Evolutionary conservation across 2,888 invertebrate genomes (phyloP), one percentile per base, ranked within the genome.

Genomic region (Bugula neritina): DNA sequence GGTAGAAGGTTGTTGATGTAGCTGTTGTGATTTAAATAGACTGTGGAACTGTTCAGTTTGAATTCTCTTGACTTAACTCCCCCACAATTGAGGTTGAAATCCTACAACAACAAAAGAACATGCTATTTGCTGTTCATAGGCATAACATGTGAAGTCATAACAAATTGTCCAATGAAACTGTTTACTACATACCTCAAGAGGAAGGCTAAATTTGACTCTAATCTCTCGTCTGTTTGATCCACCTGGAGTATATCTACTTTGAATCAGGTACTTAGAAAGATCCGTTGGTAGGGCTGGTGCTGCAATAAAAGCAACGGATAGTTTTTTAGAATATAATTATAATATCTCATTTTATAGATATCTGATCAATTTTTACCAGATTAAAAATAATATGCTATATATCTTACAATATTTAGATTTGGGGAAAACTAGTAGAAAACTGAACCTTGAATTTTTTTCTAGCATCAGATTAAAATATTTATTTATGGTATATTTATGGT

Each of bases 221-320:
- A 17, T 17, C 23, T 23, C 23, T 5, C 55, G 10, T 23, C 21
- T 23, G 5, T 55, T 5, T 23, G 55, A 17, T 55, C 25, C 25
- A 55, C 23, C 55, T 55, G 55, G 55, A 17, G 3, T 55, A 25
- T 55, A 55, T 23, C 23, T 23, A 5, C 55, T 23, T 55, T 55
- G 23, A 17, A 23, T 55, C 3, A 55, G 5, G 23, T 55, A 55
- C 23, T 5, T 17, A 23, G 55, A 23, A 5, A 55, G 55, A 55
- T 55, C 55, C 5, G 55, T 25, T 55, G 55, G 55, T n/a, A 55
- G 23, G 25, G 5, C 55, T 55, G 55, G 55, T 55, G 10, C 55
- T 55, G 55, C 3, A 55, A 25, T 5, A 17, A 43, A 10, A 43
- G 5, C 17, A 43, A 43, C 5, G 17, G 43, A 43, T 17, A n/a